phyloP scores from a whole-genome alignment of 2,797 vertebrate species.

The Pyrocephalus nanus region DNA sequence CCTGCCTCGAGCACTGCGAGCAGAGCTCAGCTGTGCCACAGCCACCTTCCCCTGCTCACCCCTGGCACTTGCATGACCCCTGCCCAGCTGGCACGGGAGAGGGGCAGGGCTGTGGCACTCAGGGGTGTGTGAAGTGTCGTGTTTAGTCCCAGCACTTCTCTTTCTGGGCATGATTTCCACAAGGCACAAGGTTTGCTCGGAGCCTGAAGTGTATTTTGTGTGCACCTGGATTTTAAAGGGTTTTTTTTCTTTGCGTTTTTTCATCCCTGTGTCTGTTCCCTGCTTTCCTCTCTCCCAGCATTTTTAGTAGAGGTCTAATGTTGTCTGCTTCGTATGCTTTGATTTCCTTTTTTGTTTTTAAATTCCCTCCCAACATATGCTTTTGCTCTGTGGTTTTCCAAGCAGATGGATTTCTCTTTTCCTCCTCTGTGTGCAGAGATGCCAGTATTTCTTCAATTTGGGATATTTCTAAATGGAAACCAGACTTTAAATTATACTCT shows the following conservation, averaged over 20 bases:
- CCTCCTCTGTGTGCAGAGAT: neutral
- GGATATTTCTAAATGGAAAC: neutral
- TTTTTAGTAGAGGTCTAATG: neutral
- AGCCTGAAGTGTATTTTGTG: neutral
- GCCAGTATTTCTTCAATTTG: neutral
- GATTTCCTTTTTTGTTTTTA: neutral
- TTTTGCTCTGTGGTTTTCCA: neutral
- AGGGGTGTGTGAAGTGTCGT: neutral
- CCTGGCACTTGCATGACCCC: neutral
- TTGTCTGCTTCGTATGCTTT: neutral
- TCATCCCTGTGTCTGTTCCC: neutral
- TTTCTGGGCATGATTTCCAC: neutral
- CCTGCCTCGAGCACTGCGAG: neutral
- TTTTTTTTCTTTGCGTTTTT: neutral
- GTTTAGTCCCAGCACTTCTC: neutral
- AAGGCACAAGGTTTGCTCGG: neutral
- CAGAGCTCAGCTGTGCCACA: slow-evolving; percentile 10
- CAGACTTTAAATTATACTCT: neutral
- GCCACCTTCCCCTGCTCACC: neutral
- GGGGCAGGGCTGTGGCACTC: neutral
- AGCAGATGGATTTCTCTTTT: neutral
- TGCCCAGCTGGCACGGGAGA: neutral
- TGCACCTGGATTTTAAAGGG: neutral
- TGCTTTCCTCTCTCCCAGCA: neutral
- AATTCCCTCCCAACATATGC: neutral